Evolutionary conservation across 2,888 invertebrate genomes (phyloP), one percentile per base, ranked within the genome.

Genomic region (Eilema sororculum): DNA sequence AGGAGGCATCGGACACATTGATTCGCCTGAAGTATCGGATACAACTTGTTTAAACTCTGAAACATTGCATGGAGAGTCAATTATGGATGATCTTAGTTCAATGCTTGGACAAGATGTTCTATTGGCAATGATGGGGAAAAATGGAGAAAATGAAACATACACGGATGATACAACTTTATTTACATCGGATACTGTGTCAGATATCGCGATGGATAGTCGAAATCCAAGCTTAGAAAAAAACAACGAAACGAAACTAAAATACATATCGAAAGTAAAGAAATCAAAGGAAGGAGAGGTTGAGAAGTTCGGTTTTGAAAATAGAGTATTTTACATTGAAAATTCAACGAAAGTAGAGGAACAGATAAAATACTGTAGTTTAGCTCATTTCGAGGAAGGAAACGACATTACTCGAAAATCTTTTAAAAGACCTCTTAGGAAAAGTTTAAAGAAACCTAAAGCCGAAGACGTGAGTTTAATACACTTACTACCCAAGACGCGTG

Each of bases 341-440:
- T 87, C 91, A 78, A 84, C 91, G 63, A 94, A 93, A 83, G 87
- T 91, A 65, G 96, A 96, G 72, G 96, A 96, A 80, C 96, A 96
- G 68, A 96, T 96, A 62, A 97, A 96, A 78, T 97, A 97, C 85
- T 98, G 98, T 88, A 98, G 98, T 84, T 92, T 98, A 83, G 98
- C 98, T 0, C 97, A 97, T 80, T 98, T 98, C 84, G 97, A 97
- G 73, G 98, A 98, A 91, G 98, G 98, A 25, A 98, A 96, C 89
- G 98, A 98, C 87, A 98, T 98, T 74, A 97, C 97, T 0, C 96
- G 98, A 63, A 96, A 96, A 87, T 98, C 98, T 3, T 97, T 98
- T 87, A 97, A 97, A 83, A 95, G 95, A 74, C 92, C 93, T 20
- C 72, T 94, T 8, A 89, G 88, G 59, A 95, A 92, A 70, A 95